phyloP scores from a whole-genome alignment of 2,113 vertebrate genomes.

The Hassar affinis region DNA sequence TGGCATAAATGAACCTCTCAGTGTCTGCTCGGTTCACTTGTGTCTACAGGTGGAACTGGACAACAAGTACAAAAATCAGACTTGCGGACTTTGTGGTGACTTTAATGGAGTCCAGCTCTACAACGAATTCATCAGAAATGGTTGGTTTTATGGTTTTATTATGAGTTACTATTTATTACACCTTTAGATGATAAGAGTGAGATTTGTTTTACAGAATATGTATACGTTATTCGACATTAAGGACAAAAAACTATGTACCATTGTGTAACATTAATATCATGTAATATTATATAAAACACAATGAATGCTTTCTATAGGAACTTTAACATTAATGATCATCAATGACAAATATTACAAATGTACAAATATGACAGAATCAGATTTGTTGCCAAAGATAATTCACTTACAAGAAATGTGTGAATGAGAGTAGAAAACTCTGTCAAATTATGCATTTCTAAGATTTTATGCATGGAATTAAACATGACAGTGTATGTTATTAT shows the following conservation, averaged over 20 bases:
- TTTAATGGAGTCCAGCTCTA: conserved; percentile 78
- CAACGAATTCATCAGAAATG: conserved; percentile 76
- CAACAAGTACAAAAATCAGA: conserved; percentile 81
- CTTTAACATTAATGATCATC: neutral
- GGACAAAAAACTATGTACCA: neutral
- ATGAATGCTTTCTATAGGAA: neutral
- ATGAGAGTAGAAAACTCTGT: too few species aligned
- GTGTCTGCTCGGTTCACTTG: neutral
- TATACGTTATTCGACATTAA: neutral
- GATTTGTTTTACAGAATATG: neutral
- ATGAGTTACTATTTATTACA: neutral
- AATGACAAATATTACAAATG: too few species aligned
- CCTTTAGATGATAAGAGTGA: neutral
- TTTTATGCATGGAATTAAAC: too few species aligned
- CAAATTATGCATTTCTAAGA: too few species aligned
- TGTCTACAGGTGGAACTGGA: conserved; percentile 80
- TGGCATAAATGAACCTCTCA: neutral
- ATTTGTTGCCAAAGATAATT: too few species aligned
- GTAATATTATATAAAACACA: neutral
- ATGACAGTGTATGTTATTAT: too few species aligned
- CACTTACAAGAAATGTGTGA: too few species aligned
- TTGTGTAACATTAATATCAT: neutral
- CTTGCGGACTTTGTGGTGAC: conserved; percentile 89
- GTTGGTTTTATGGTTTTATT: conserved; percentile 59
- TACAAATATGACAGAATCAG: too few species aligned